Evolutionary conservation across 2,113 vertebrate species (phyloP), one percentile per base, ranked within the genome.

Genomic region (Machaerirhynchus nigripectus): DNA sequence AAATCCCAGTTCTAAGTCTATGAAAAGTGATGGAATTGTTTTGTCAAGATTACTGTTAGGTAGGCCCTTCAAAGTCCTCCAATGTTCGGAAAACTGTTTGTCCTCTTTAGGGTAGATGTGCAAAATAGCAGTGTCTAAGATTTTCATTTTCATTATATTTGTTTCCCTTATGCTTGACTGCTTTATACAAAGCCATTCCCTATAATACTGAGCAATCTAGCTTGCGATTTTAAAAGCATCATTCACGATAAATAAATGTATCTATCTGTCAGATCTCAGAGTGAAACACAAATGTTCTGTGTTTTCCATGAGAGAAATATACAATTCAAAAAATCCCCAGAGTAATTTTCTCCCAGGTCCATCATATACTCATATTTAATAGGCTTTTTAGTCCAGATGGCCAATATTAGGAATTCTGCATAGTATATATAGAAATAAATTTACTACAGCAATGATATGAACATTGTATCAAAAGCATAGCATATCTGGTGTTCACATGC

Each of bases 161-260:
- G 84, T 96, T 97, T 95, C 91, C 87, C 87, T 97, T 97, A 95
- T 93, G 96, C 89, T 96, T 89, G 64, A 77, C 39, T 91, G 84
- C 59, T 52, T 44, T 89, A 53, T 76, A 60, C 70, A 89, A 61
- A 95, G 44, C 68, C 83, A 33, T 96, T 96, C 86, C 63, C 80
- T 96, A 68, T 92, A 97, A 97, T 97, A 81, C 76, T 75, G 63
- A 91, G 65, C 96, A 96, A 97, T 97, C 84, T 92, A 97, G 69
- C 63, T 94, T 87, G 86, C 93, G 95, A 94, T 98, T 96, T 97
- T 97, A 77, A 97, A 97, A 97, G 77, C 94, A 96, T 98, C 95
- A 90, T 97, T 97, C 95, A 95, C 73, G 39, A 93, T 93, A 97
- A 94, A 97, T 96, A 97, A 97, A 96, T 69, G 50, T 76, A 76